Evolutionary conservation across 2,888 invertebrate species (phyloP).

Genomic region (Aromia moschata): DNA sequence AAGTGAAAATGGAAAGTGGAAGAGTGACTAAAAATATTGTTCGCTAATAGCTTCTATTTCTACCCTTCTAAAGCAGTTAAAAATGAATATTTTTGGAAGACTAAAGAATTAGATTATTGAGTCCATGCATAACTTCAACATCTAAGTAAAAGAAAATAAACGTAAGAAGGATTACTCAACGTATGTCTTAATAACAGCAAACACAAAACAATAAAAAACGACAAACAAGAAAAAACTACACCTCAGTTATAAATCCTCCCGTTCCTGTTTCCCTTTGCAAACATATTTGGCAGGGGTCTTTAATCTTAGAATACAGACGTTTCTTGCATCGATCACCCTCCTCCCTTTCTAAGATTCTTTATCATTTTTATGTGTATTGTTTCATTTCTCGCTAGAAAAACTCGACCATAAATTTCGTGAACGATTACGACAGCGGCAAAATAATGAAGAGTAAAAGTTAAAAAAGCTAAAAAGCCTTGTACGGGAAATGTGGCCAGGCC

Average conservation of each 20-base stretch:
- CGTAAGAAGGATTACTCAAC: too few species aligned
- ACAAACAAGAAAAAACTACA: background rate
- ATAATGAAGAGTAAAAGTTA: conserved; percentile 38
- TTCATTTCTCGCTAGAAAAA: conserved; percentile 17
- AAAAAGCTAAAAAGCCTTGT: conserved; percentile 36
- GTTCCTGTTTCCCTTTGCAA: background rate
- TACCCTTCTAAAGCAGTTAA: too few species aligned
- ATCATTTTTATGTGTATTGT: conserved; percentile 23
- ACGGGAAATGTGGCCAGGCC: conserved; percentile 39
- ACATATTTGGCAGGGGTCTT: background rate
- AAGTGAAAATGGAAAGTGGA: too few species aligned
- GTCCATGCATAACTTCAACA: too few species aligned
- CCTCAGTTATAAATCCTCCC: background rate
- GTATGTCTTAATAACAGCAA: too few species aligned
- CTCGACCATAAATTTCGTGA: conserved; percentile 15
- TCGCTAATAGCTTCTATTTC: too few species aligned
- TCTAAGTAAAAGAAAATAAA: too few species aligned
- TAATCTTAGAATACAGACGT: background rate
- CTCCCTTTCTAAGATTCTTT: conserved; percentile 12
- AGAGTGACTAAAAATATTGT: too few species aligned
- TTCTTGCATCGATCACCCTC: conserved; percentile 11
- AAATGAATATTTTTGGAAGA: too few species aligned
- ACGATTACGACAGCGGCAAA: conserved; percentile 38
- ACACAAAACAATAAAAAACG: background rate
- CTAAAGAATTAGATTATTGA: too few species aligned